phyloP scores from a whole-genome alignment of 2,113 vertebrate genomes.

The Meriones unguiculatus region DNA sequence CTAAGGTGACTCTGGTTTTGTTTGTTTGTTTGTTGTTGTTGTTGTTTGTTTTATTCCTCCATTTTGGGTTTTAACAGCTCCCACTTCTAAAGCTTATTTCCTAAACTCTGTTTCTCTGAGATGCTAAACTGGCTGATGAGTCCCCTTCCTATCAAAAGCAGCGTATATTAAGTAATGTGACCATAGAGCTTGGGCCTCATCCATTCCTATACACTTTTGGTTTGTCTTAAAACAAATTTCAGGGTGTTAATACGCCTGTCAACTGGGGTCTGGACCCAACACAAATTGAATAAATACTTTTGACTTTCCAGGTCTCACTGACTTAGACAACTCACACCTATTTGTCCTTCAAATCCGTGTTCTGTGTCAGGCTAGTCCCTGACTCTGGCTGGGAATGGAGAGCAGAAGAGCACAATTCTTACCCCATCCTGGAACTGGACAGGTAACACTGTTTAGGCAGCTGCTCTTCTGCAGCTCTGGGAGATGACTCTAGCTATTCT shows the following conservation, averaged over 20 bases:
- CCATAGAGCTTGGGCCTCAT: neutral
- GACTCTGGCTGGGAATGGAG: neutral
- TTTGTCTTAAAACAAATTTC: neutral
- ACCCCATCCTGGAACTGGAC: neutral
- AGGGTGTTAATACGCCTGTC: neutral
- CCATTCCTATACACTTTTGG: neutral
- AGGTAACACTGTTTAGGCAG: neutral
- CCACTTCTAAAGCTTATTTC: neutral
- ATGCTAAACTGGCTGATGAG: neutral
- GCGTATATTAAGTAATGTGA: neutral
- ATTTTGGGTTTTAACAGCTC: neutral
- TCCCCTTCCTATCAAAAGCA: neutral
- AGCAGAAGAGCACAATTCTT: neutral
- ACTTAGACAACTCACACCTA: neutral
- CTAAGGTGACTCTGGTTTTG: neutral
- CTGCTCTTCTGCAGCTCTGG: neutral
- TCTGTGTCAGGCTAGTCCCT: neutral
- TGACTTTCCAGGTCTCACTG: neutral
- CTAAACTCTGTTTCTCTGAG: neutral
- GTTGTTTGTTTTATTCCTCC: neutral
- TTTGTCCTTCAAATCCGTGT: neutral
- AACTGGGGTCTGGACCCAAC: neutral
- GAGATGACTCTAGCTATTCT: neutral
- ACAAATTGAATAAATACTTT: neutral
- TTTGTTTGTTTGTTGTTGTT: no score